Evolutionary conservation across 2,797 vertebrate species (phyloP), one percentile per base, ranked within the genome.

Genomic region (Merluccius polli): DNA sequence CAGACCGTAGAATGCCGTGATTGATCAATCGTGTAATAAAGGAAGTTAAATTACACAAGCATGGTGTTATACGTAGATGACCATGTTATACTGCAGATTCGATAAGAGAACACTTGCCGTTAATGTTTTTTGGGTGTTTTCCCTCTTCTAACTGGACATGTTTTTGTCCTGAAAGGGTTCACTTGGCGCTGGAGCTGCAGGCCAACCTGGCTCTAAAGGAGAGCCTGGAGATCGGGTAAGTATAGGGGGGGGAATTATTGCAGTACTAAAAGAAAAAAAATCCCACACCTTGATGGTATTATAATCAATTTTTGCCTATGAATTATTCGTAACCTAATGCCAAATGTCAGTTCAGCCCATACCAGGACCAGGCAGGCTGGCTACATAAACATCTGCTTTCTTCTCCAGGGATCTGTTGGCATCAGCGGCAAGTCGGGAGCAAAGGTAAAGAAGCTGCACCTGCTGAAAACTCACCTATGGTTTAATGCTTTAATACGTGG

Each of bases 141-240:
- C n/a, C 24, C 59, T 27, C 31, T 59, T 2, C 4, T 73, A 27
- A 44, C 27, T 32, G 24, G 10, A 4, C 11, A 6, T 16, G 9
- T 41, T 72, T 18, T 77, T 29, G 68, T 74, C 77, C 24, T 21
- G 27, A 35, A 78, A 99, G 97, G 98, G 98, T 21, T 71, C 79
- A 71, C 82, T 95, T 41, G 97, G 95, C 30, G 72, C 89, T 38
- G 93, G 92, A 74, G 84, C 91, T n/a, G 87, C 95, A 0, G 95
- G 94, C 52, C 92, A 85, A 3, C 59, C 85, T 0, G 98, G 98
- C 63, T 21, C 91, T 77, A 99, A 98, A 90, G 97, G 98, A 84
- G 96, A 98, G 21, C 89, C 90, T 41, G 98, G 98, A 4, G 95
- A 95, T 10, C 89, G 92, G 87, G 98, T 99, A 78, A 93, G 93